Evolutionary conservation across 2,888 invertebrate species (phyloP), one percentile per base, ranked within the genome.

Genomic region (Liopterus haemorrhoidalis): DNA sequence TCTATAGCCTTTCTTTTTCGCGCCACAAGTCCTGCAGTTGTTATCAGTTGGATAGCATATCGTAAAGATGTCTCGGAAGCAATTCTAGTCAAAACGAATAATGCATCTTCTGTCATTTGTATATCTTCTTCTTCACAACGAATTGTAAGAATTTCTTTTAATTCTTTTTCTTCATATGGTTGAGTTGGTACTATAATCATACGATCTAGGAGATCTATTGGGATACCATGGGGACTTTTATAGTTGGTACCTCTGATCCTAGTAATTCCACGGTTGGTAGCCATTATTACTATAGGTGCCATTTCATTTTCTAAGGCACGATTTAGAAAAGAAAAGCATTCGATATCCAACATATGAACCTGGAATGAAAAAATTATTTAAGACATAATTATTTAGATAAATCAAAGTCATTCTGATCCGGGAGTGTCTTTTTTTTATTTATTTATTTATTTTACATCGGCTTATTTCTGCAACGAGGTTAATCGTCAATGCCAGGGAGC

Each of bases 91-190:
- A 99, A 72, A 5, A 97, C 89, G 0, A 84, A 82, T 41, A 97
- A 62, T 0, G 95, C 97, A 64, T 93, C 94, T 2, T 82, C 81
- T 0, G 86, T 82, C 81, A 99, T 87, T 60, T 93, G 88, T 54
- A 95, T 95, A 65, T 97, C 96, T 63, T 99, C 99, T 61, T 99
- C 99, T 62, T 97, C 95, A 64, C 94, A 94, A 81, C 83, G 72
- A 49, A 92, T 92, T 61, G 88, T 90, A 1, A 97, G 72, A 53
- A 97, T 96, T 69, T 94, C 91, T 54, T 82, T 82, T 9, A 95
- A 73, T 61, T 97, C 96, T 51, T 84, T 82, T 46, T 91, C 90
- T 0, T 81, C 75, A 59, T 97, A 97, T 0, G 93, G 85, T 19
- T 79, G 71, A 0, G 96, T 97, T 5, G 91, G 85, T 28, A 96